Conservation (phyloP, 2,113 vertebrate species). For the Macquaria ambigua region DNA sequence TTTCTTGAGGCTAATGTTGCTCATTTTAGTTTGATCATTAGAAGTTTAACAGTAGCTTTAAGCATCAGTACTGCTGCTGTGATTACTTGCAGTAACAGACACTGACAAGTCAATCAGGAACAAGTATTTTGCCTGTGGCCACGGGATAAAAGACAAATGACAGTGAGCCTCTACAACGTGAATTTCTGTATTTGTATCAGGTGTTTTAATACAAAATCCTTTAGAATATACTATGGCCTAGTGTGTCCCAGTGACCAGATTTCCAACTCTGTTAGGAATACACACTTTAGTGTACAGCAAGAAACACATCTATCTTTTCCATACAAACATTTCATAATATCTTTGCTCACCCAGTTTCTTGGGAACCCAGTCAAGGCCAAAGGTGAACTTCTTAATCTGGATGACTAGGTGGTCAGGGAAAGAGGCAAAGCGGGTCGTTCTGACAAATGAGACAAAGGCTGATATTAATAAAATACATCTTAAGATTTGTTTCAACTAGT, state of each 20-base stretch:
- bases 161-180: background rate
- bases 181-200: background rate
- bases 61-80: background rate
- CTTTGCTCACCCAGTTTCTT: constrained; percentile 94
- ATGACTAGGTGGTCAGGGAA: constrained; percentile 99
- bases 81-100: background rate
- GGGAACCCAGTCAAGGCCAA: constrained; percentile 98
- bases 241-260: background rate
- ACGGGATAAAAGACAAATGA: background rate
- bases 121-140: background rate
- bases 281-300: background rate
- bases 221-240: background rate
- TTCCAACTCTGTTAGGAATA: background rate
- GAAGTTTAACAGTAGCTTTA: too few relatives aligned
- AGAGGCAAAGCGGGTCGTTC: constrained; percentile 97
- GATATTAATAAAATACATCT: constrained; percentile 19
- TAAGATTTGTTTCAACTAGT: background rate
- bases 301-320: background rate
- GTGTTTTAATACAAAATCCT: background rate
- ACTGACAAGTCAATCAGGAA: background rate
- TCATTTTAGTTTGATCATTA: too few relatives aligned
- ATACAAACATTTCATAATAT: constrained; percentile 2
- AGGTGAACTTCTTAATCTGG: constrained; percentile 99
- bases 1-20: too few relatives aligned
- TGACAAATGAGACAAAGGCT: constrained; percentile 66